Evolutionary conservation across 2,888 invertebrate species (phyloP).

Genomic region (Zelleria hepariella): DNA sequence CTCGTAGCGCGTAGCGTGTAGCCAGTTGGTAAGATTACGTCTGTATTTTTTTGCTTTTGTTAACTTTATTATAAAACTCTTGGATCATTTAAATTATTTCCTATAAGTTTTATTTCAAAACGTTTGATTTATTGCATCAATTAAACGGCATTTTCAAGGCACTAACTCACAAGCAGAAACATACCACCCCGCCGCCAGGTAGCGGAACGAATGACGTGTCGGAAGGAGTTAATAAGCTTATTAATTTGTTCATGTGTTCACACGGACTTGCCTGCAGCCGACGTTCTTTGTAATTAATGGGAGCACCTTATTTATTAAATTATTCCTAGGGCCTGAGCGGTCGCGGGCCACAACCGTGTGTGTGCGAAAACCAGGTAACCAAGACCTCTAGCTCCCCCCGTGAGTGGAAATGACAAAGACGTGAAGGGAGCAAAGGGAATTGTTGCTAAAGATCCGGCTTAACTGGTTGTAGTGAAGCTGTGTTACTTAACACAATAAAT

Average conservation of each 20-base stretch:
- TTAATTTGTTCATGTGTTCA: conserved; percentile 57
- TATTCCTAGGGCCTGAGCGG: conserved; percentile 59
- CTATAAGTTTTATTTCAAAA: too few species aligned
- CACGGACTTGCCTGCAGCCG: conserved; percentile 53
- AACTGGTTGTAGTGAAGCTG: conserved; percentile 22
- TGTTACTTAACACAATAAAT: conserved; percentile 52
- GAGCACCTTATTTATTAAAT: conserved; percentile 72
- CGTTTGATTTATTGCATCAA: too few species aligned
- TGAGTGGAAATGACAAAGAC: conserved; percentile 3
- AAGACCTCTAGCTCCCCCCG: conserved; percentile 26
- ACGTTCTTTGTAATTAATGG: conserved; percentile 68
- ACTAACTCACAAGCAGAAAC: neutral
- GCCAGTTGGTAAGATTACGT: neutral
- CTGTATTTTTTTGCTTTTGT: neutral
- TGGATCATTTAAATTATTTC: neutral
- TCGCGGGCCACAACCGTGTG: conserved; percentile 31
- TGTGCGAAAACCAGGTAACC: conserved; percentile 36
- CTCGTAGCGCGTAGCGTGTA: neutral
- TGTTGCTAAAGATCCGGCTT: conserved; percentile 20
- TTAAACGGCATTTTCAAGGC: neutral
- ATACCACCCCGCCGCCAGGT: conserved; percentile 1
- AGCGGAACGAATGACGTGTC: conserved; percentile 58
- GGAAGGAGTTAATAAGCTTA: conserved; percentile 67
- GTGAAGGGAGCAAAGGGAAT: conserved; percentile 4
- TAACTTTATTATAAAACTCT: neutral